Conservation (phyloP, 1,140 invertebrate species). For the Macrocentrus cingulum region DNA sequence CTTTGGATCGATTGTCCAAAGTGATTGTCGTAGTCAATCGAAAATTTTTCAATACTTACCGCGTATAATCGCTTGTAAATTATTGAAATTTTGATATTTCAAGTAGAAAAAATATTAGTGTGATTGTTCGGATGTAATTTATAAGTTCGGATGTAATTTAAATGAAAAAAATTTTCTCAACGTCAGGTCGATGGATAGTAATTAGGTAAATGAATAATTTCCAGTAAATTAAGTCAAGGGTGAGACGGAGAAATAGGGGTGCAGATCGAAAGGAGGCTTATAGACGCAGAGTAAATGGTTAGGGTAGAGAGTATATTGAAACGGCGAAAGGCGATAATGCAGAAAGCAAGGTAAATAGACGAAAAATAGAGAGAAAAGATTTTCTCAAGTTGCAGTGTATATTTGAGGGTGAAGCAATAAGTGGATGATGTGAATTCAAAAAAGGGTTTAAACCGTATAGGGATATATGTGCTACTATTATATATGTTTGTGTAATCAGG, state of each 20-base stretch:
- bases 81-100: too few species aligned
- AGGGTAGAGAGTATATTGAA: background rate
- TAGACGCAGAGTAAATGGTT: background rate
- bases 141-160: background rate
- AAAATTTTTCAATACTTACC: too few species aligned
- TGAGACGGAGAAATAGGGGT: constrained; percentile 6
- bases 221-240: constrained; percentile 38
- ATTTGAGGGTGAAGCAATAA: background rate
- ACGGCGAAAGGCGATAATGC: constrained; percentile 38
- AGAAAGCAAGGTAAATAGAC: constrained; percentile 30
- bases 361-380: constrained; percentile 12
- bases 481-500: too few species aligned
- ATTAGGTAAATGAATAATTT: constrained; percentile 45
- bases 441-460: background rate
- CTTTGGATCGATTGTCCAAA: background rate
- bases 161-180: background rate
- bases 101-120: too few species aligned
- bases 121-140: too few species aligned
- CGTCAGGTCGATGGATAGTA: constrained; percentile 26
- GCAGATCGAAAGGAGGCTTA: background rate
- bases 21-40: too few species aligned
- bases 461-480: too few species aligned
- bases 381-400: background rate
- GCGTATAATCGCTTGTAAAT: too few species aligned
- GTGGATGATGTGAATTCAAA: constrained; percentile 2